Evolutionary conservation across 64 coral and sea anemone species (phyloP).

Genomic region (Montipora foliosa): DNA sequence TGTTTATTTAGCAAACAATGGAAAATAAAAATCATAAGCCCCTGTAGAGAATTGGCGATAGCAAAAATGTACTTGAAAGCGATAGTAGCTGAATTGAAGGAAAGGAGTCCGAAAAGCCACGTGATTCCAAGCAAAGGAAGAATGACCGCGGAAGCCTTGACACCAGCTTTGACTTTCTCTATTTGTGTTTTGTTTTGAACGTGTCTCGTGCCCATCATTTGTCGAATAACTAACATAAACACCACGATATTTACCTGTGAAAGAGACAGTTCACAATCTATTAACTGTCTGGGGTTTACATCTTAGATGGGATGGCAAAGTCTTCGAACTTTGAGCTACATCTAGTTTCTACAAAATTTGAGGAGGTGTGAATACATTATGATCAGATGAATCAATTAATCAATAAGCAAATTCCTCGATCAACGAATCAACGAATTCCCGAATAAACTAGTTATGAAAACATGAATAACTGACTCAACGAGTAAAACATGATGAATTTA

Average conservation of each 20-base stretch:
- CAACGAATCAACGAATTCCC: too few species aligned
- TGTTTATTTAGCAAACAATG: constrained; percentile 67
- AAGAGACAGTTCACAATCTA: neutral
- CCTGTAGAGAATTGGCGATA: constrained; percentile 64
- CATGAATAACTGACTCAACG: too few species aligned
- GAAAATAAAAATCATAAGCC: constrained; percentile 69
- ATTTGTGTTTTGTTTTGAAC: constrained; percentile 62
- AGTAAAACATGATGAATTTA: too few species aligned
- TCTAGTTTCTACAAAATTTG: too few species aligned
- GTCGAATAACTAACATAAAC: constrained; percentile 54
- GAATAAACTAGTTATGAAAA: too few species aligned
- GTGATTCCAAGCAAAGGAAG: constrained; percentile 75
- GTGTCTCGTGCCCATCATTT: constrained; percentile 76
- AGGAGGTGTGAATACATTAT: too few species aligned
- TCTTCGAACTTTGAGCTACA: too few species aligned
- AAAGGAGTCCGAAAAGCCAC: constrained; percentile 64
- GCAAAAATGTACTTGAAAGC: constrained; percentile 65
- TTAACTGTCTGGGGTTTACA: too few species aligned
- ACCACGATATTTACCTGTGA: constrained; percentile 63
- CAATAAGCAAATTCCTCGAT: too few species aligned
- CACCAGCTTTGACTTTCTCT: constrained; percentile 53
- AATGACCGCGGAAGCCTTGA: constrained; percentile 70
- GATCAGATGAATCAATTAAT: too few species aligned
- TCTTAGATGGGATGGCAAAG: too few species aligned
- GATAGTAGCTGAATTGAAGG: constrained; percentile 27